Percentiles rank a stretch among this genome's conserved stretches.
These are phyloP conservation scores for Goniozus legneri DNA, from an alignment of 1,140 invertebrate species.

Conservation along the genomic window DNA sequence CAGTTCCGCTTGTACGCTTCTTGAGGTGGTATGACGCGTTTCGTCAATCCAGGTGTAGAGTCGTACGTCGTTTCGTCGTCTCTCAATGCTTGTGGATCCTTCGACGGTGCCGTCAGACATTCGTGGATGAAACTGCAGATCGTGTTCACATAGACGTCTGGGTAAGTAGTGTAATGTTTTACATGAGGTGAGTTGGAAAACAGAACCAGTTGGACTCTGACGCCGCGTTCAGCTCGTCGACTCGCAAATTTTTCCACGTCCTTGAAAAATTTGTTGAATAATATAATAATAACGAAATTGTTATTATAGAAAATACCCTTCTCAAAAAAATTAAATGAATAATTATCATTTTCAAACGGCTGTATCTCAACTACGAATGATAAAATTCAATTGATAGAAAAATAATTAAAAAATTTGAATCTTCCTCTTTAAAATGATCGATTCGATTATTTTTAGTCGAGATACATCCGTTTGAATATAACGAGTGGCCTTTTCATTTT, in stretches of 20 bases:
- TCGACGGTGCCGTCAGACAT: constrained; percentile 44
- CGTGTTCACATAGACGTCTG: constrained; percentile 61
- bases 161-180: constrained; percentile 62
- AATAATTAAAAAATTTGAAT: no score
- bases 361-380: neutral
- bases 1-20: constrained; percentile 24
- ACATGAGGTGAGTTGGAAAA: constrained; percentile 71
- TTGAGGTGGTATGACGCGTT: constrained; percentile 33
- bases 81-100: constrained; percentile 1
- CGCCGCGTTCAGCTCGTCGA: constrained; percentile 58
- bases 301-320: no score
- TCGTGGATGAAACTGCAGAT: constrained; percentile 61
- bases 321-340: no score
- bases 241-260: constrained; percentile 63
- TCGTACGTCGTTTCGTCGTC: constrained; percentile 17
- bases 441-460: no score
- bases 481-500: no score
- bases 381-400: neutral
- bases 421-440: no score
- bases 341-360: no score
- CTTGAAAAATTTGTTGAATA: constrained; percentile 35
- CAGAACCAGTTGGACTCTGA: constrained; percentile 59
- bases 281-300: no score
- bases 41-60: constrained; percentile 22
- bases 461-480: no score